Conservation (phyloP, 1,140 invertebrate species). For the Mercenaria mercenaria region DNA sequence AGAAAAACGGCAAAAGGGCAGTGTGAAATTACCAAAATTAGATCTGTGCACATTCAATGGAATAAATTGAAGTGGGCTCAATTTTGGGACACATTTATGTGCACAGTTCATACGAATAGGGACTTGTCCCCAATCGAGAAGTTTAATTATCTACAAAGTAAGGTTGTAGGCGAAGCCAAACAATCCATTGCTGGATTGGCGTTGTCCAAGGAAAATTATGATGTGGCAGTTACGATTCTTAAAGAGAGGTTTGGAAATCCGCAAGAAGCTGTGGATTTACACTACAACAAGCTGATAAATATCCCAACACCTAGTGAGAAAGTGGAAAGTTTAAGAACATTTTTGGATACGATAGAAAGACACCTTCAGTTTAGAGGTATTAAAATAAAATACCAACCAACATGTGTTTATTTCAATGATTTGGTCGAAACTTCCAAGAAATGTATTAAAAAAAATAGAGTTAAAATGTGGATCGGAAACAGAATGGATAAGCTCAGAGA, state of each 20-base stretch:
- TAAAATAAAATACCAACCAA: neutral
- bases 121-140: neutral
- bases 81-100: no score
- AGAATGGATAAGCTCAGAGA: conserved; percentile 17
- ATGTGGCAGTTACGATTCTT: neutral
- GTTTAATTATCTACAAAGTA: neutral
- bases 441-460: neutral
- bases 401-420: conserved; percentile 6
- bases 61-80: no score
- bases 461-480: neutral
- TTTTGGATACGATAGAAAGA: neutral
- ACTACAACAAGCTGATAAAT: conserved; percentile 9
- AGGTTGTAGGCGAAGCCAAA: neutral
- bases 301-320: neutral
- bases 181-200: neutral
- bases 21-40: no score
- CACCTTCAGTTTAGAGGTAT: neutral
- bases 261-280: conserved; percentile 2
- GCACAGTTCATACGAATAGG: no score
- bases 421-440: neutral
- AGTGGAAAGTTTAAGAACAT: neutral
- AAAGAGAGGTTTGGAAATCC: neutral
- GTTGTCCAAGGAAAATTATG: neutral
- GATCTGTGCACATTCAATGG: no score
- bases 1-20: no score